Conservation (phyloP, 2,113 vertebrate species). For the Tiliqua scincoides region DNA sequence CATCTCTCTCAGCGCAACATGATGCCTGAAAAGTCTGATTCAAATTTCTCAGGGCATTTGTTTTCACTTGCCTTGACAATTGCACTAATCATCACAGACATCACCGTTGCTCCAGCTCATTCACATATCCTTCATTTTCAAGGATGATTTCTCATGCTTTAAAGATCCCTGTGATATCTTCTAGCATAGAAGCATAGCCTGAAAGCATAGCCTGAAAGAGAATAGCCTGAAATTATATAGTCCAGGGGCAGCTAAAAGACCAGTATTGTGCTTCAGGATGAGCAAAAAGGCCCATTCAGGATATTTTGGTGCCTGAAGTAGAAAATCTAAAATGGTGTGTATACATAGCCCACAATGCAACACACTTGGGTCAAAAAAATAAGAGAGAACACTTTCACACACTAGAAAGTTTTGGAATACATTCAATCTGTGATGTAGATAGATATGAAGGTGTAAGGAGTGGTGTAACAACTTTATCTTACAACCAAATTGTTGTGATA, state of each 20-base stretch:
- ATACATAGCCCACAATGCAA: neutral
- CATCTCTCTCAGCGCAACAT: neutral
- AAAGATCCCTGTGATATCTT: neutral
- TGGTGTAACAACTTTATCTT: too few species aligned
- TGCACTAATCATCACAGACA: neutral
- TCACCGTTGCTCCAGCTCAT: neutral
- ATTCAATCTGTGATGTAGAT: too few species aligned
- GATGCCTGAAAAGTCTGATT: neutral
- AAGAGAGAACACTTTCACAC: too few species aligned
- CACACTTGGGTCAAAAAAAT: too few species aligned
- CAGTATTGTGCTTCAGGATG: neutral
- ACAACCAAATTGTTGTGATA: too few species aligned
- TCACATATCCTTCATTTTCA: neutral
- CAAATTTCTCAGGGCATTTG: neutral
- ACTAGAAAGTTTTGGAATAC: too few species aligned
- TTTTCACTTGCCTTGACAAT: neutral
- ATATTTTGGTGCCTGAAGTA: neutral
- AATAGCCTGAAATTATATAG: neutral
- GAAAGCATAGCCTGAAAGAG: neutral
- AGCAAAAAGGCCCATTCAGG: neutral
- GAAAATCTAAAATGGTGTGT: neutral
- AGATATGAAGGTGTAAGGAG: too few species aligned
- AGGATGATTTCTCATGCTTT: neutral
- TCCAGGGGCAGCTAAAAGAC: too few species aligned
- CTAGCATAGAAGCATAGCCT: neutral